These are phyloP conservation scores for Zaprionus nigranus DNA, from an alignment of 1,140 invertebrate species.

Conservation along the genomic window DNA sequence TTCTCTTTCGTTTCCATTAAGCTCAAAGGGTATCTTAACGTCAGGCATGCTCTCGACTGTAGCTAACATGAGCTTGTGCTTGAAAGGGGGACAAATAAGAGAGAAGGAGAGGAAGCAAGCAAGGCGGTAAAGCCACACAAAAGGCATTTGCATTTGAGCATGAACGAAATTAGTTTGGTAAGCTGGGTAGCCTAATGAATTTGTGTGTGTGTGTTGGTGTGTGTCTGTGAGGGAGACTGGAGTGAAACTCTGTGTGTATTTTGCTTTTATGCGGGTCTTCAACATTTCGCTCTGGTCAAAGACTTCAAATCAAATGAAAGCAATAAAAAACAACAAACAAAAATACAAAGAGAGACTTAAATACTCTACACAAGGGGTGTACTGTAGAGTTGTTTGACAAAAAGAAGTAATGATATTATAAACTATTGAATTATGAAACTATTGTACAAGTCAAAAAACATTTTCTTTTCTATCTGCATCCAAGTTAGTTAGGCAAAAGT, in stretches of 20 bases:
- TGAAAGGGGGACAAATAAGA: background rate
- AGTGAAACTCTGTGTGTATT: constrained; percentile 12
- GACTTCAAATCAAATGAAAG: constrained; percentile 42
- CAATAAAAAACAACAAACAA: constrained; percentile 28
- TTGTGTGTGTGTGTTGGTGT: constrained; percentile 12
- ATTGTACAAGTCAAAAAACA: background rate
- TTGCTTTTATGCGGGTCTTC: constrained; percentile 15
- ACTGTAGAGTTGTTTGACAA: background rate
- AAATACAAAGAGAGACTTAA: background rate
- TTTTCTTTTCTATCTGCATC: too few relatives aligned
- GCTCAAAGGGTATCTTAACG: background rate
- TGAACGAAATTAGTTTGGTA: constrained; percentile 66
- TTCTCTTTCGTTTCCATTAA: too few relatives aligned
- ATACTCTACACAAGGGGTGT: background rate
- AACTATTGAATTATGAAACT: background rate
- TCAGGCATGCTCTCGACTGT: background rate
- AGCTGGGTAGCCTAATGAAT: constrained; percentile 48
- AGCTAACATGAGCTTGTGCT: background rate
- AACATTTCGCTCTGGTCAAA: constrained; percentile 1
- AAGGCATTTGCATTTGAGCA: constrained; percentile 62
- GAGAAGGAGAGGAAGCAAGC: background rate
- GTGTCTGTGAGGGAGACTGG: constrained; percentile 29
- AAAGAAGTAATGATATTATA: background rate
- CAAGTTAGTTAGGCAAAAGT: too few relatives aligned
- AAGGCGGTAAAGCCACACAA: constrained; percentile 60